Evolutionary conservation across 1,140 invertebrate genomes (phyloP), one percentile per base, ranked within the genome.

Genomic region (Teleopsis dalmanni): DNA sequence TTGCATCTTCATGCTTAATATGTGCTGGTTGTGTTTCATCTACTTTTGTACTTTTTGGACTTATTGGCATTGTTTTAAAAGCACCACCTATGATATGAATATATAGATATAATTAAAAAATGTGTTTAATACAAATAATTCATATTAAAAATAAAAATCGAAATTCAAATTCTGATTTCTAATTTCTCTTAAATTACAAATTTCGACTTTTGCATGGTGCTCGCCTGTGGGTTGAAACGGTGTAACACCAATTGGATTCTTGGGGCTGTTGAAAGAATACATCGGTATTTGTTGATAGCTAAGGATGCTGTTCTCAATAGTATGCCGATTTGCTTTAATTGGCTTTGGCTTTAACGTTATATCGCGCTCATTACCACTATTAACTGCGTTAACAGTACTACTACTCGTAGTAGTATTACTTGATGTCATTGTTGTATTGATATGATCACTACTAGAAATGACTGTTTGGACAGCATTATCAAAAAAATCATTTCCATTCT

Each of bases 281-380:
- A 75, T 77, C 34, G 74, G 57, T 44, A 73, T 69, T 50, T 61
- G 72, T 62, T 46, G 72, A 68, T 57, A 77, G 50, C 53, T 54
- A 49, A 62, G 56, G 60, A 57, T 72, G 16, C 65, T 69, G 48
- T 67, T 75, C 57, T 81, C 77, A 47, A 70, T 71, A 23, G 54
- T 62, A 31, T 75, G 73, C 35, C 67, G 65, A 53, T 78, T 78
- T 41, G 82, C 81, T 79, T 91, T 87, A 44, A 93, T 91, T 14
- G 89, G 85, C 73, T 91, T 93, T 21, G 91, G 91, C 51, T 90
- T 79, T 54, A 85, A 81, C 18, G 90, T 91, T 4, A 38, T 48
- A 3, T 48, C 46, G 1, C 46, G 23, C 4, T 48, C 46, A 27
- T 34, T 40, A 9, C n/a, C n/a, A n/a, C n/a, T n/a, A n/a, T n/a